These are phyloP conservation scores for Squalus acanthias DNA, from an alignment of 2,797 vertebrate genomes.

Conservation along the genomic window DNA sequence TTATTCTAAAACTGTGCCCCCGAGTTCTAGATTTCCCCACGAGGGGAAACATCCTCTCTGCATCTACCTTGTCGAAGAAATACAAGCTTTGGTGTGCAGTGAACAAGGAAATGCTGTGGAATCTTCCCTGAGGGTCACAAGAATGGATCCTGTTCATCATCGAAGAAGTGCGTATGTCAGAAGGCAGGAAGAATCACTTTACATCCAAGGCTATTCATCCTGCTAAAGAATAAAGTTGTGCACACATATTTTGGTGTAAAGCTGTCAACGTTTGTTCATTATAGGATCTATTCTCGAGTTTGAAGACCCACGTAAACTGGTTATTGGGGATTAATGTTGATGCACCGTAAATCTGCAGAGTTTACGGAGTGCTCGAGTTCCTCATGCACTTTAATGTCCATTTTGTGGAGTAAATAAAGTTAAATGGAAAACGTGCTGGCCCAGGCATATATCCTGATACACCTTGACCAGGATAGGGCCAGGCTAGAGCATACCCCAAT, in stretches of 20 bases:
- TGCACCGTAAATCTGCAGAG: neutral
- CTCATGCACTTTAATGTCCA: neutral
- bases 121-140: neutral
- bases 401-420: neutral
- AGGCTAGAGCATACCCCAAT: too few relatives aligned
- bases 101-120: neutral
- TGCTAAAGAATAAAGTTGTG: neutral
- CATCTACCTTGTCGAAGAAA: neutral
- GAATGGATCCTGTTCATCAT: neutral
- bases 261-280: neutral
- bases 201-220: too few relatives aligned
- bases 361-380: neutral
- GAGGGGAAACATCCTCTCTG: too few relatives aligned
- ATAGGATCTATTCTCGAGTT: too few relatives aligned
- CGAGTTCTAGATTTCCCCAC: too few relatives aligned
- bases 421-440: neutral
- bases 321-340: neutral
- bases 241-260: neutral
- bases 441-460: neutral
- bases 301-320: neutral
- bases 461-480: neutral
- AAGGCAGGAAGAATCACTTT: neutral
- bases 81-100: too few relatives aligned
- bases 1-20: too few relatives aligned
- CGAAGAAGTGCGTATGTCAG: neutral